phyloP scores from a whole-genome alignment of 2,113 vertebrate species.

The Acrocephalus arundinaceus region DNA sequence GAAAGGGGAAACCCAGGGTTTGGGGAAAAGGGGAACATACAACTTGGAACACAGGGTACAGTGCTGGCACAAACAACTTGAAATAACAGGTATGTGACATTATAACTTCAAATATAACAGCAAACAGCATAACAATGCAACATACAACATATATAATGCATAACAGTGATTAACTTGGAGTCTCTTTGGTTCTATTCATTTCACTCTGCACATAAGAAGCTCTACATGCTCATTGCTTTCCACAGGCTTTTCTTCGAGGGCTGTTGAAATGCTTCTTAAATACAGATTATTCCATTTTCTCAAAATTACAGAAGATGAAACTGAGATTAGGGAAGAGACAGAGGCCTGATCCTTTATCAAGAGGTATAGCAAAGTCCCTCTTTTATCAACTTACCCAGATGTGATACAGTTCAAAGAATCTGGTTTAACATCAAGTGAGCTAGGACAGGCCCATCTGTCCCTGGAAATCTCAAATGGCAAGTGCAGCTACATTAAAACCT shows the following conservation, averaged over 20 bases:
- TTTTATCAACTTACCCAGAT: background rate
- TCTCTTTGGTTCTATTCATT: too few species aligned
- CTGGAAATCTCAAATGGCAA: background rate
- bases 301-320: background rate
- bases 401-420: background rate
- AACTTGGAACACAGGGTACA: too few species aligned
- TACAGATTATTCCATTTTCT: background rate
- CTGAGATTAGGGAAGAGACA: background rate
- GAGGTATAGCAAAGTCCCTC: background rate
- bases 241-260: background rate
- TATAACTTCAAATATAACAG: too few species aligned
- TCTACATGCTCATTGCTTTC: background rate
- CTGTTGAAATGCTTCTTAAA: background rate
- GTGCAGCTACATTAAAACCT: background rate
- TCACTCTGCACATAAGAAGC: accelerated
- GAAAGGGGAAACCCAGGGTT: too few species aligned
- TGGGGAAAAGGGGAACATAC: too few species aligned
- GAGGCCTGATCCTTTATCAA: background rate
- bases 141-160: too few species aligned
- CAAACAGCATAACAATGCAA: too few species aligned
- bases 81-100: too few species aligned
- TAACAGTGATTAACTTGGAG: too few species aligned
- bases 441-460: background rate
- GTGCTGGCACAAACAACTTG: too few species aligned
- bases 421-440: background rate